phyloP scores from a whole-genome alignment of 2,113 vertebrate species.

The Tor tambroides region DNA sequence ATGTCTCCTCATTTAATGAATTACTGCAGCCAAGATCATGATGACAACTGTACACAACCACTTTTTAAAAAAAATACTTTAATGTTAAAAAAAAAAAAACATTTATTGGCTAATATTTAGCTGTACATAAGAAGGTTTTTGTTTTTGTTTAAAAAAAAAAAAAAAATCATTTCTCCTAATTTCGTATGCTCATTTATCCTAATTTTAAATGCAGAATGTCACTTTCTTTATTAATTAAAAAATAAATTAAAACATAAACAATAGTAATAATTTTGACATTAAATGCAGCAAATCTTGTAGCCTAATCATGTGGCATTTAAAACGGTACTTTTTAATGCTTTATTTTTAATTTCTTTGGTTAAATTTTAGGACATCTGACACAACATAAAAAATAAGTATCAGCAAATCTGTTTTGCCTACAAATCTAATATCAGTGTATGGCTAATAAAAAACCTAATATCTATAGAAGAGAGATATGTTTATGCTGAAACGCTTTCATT shows the following conservation, averaged over 20 bases:
- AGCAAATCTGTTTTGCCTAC: background rate
- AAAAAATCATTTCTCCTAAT: too few relatives aligned
- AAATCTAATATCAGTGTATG: background rate
- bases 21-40: background rate
- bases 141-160: too few relatives aligned
- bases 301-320: background rate
- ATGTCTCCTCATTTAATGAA: background rate
- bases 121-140: too few relatives aligned
- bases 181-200: background rate
- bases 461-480: background rate
- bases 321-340: background rate
- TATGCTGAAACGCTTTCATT: background rate
- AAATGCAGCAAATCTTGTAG: background rate
- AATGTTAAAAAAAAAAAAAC: background rate
- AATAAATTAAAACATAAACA: background rate
- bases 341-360: background rate
- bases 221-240: background rate
- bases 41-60: background rate
- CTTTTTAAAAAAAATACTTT: background rate
- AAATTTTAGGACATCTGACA: background rate
- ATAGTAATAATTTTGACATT: background rate
- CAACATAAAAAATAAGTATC: background rate
- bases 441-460: background rate
- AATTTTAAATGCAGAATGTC: background rate
- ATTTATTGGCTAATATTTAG: background rate